Base-by-base conservation (phyloP, 2,113 vertebrate species). In the Heloderma charlesbogerti region DNA sequence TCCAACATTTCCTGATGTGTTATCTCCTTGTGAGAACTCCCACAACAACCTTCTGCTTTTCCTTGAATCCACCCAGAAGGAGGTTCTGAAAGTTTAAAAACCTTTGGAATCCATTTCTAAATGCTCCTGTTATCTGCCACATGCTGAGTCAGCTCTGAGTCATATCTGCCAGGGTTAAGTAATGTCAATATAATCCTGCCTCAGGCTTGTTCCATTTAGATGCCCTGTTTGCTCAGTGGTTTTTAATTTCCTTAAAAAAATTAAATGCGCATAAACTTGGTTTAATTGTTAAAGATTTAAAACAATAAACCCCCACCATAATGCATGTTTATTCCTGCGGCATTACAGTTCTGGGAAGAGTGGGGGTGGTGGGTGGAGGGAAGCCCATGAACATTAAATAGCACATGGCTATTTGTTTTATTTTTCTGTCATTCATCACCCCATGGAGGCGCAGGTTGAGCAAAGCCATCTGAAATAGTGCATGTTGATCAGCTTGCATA, bases 181-280 rank as follows among this genome's bases (percentile, higher is more conserved):
- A 91, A 83, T 27, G 88, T 34, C 75, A 20, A 0, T 16, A 75
- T 85, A 89, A 83, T 90, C 54, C 87, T 45, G 29, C 40, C 57
- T 79, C 43, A 71, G 91, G 92, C 66, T 95, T 95, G 72, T 95
- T 95, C 93, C 0, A 0, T 57, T 93, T 94, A 92, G 90, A 95
- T 93, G 87, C 95, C 94, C 89, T 86, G 22, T 87, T 95, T 1
- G 0, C 66, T 90, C 3, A 60, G 92, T 90, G 92, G 91, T 71
- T 95, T 91, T 95, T 86, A 93, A 94, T 91, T 95, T 95, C 95
- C 86, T 91, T 91, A 67, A 83, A 95, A 13, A 13, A 3, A 0
- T 12, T 16, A 69, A 81, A 66, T 89, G 91, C 78, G 57, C 79
- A 63, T 81, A 18, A 83, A 81, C 54, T 87, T 94, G 20, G 54